Base-by-base conservation (phyloP, 2,888 invertebrate species). In the Parochlus steinenii region DNA sequence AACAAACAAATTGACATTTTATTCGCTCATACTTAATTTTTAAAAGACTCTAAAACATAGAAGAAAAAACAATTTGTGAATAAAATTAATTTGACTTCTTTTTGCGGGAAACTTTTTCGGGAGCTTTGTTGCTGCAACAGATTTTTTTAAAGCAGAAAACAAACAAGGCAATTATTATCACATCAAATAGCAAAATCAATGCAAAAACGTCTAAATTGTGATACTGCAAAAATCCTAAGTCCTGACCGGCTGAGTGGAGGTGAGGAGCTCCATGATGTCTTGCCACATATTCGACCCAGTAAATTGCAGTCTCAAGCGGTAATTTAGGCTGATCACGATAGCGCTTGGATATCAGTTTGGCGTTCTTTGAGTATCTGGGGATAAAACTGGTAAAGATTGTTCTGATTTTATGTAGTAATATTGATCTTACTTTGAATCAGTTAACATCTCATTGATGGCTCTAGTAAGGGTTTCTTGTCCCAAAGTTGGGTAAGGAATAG, bases 231-330 rank as follows among this genome's bases (percentile, higher is more conserved):
- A 61, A 59, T 40, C 50, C 60, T 42, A 69, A 47, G 19, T 62
- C 50, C 5, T 58, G 46, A 2, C 63, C 55, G 2, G 66, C 61
- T 48, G 60, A 64, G 37, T 64, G 67, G 3, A 33, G 11, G 47
- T 78, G 78, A 24, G 65, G 65, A 0, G 78, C 80, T 0, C 78
- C 78, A 45, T 67, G 69, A 46, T 81, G 74, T 37, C 76, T 63
- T 6, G 78, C 64, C 1, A 80, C 74, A 45, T 81, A 80, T 47
- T 82, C 81, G 0, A 78, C 78, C 76, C 78, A 79, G 57, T 72
- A 80, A 5, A 78, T 63, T 0, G 76, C 80, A 42, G 71, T 60
- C 44, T 74, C 72, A 41, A 74, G 55, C 0, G 79, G 74, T 2
- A 69, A 65, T 47, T 76, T 71, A 11, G 72, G 71, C 42, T 79